phyloP scores from a whole-genome alignment of 2,797 vertebrate species.

The Pantherophis vulpinus region DNA sequence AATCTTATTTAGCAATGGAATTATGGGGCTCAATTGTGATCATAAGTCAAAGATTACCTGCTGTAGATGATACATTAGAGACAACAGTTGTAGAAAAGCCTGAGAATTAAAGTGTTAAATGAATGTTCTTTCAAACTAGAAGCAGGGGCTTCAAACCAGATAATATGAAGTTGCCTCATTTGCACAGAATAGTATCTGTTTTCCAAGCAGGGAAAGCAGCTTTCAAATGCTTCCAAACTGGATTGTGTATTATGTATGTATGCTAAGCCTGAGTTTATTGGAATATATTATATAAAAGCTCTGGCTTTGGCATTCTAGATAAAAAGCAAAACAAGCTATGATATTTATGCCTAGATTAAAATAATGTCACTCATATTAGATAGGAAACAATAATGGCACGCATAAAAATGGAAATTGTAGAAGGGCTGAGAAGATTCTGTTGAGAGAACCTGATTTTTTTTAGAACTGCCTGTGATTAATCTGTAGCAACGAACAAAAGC shows the following conservation, averaged over 20 bases:
- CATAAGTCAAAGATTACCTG: not conserved
- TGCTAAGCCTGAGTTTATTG: not conserved
- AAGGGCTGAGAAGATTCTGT: not conserved
- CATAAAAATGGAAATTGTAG: not conserved
- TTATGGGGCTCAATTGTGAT: not conserved
- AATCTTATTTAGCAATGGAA: not conserved
- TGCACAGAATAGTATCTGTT: not conserved
- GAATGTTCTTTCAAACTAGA: not conserved
- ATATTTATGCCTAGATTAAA: not conserved
- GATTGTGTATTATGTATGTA: not conserved
- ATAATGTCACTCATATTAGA: not conserved
- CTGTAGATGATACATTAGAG: not conserved
- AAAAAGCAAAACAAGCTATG: not conserved
- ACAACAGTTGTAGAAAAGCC: not conserved
- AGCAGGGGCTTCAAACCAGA: not conserved
- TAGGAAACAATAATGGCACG: not conserved
- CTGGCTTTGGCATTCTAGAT: not conserved
- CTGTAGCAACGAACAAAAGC: not conserved
- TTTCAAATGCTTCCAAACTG: not conserved
- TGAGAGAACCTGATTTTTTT: not conserved
- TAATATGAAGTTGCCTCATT: accelerated
- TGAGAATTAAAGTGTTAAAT: not conserved
- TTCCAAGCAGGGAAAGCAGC: not conserved
- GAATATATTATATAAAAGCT: not conserved
- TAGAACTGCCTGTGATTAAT: not conserved